phyloP scores from a whole-genome alignment of 2,797 vertebrate species.

The Denticeps clupeoides region DNA sequence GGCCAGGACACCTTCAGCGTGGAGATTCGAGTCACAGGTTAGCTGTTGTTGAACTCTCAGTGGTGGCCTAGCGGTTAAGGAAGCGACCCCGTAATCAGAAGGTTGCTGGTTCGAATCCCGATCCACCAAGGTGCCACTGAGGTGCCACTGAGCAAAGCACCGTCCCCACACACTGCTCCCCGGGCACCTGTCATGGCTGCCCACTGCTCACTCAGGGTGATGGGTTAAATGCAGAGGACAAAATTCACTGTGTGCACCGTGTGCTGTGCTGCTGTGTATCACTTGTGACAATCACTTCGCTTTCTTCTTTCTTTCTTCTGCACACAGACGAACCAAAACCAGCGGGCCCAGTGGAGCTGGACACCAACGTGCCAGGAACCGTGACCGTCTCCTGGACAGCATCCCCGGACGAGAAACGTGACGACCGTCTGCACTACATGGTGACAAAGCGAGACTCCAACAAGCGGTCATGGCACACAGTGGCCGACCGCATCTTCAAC shows the following conservation, averaged over 20 bases:
- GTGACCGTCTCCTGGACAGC: conserved; percentile 78
- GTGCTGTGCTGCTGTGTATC: no score
- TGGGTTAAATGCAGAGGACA: no score
- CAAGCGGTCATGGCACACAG: conserved; percentile 61
- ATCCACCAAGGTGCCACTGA: no score
- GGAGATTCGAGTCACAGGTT: conserved; percentile 79
- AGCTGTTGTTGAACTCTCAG: conserved; percentile 10
- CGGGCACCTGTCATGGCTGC: no score
- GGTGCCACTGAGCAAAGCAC: no score
- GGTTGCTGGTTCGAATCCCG: no score
- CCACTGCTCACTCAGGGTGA: no score
- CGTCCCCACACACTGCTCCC: no score
- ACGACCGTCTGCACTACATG: conserved; percentile 65
- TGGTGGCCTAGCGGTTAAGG: background rate
- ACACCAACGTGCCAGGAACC: conserved; percentile 71
- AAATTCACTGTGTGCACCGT: no score
- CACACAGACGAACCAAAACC: conserved; percentile 74
- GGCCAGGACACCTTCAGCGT: conserved; percentile 66
- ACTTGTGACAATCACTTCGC: no score
- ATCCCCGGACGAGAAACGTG: conserved; percentile 74
- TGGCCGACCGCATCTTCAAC: conserved; percentile 74
- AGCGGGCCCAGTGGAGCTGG: conserved; percentile 66
- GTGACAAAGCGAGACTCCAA: conserved; percentile 69
- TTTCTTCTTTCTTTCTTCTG: no score
- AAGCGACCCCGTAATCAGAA: no score